These are phyloP conservation scores for Microctonus brassicae DNA, from an alignment of 2,888 invertebrate species.

Conservation along the genomic window DNA sequence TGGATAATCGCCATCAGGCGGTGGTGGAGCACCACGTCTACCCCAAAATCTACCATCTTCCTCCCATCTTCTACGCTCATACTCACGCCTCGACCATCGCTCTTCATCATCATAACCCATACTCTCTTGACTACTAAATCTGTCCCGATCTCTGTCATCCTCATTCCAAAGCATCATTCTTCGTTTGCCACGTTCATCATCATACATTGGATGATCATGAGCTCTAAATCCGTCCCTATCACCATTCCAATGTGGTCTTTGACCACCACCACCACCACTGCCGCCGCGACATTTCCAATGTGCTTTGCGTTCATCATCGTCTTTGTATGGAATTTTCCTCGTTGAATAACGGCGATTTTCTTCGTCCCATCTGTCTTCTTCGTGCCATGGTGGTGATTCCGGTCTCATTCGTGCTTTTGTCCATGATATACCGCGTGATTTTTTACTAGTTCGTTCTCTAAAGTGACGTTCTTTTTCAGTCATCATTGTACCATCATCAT, in stretches of 20 bases:
- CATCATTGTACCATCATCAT: conserved; percentile 52
- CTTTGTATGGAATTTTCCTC: conserved; percentile 60
- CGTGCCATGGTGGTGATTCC: conserved; percentile 87
- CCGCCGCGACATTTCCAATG: conserved; percentile 64
- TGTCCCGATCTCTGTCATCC: conserved; percentile 69
- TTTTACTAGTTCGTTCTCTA: conserved; percentile 54
- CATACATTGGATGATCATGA: conserved; percentile 54
- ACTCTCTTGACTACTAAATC: conserved; percentile 67
- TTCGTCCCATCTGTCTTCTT: conserved; percentile 71
- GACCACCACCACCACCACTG: conserved; percentile 44
- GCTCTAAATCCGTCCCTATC: conserved; percentile 46
- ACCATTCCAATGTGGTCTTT: conserved; percentile 58
- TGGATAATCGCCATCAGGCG: conserved; percentile 72
- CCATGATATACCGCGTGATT: conserved; percentile 63
- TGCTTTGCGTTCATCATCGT: conserved; percentile 61
- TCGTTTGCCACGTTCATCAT: conserved; percentile 64
- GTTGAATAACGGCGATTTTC: conserved; percentile 57
- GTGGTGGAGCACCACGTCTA: conserved; percentile 53
- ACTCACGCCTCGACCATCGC: conserved; percentile 61
- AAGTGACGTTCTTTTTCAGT: conserved; percentile 60
- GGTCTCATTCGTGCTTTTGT: conserved; percentile 73
- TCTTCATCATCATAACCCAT: conserved; percentile 70
- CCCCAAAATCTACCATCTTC: conserved; percentile 62
- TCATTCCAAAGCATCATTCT: conserved; percentile 65
- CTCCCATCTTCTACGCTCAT: conserved; percentile 66